phyloP scores from a whole-genome alignment of 2,113 vertebrate genomes.

The Tenrec ecaudatus region DNA sequence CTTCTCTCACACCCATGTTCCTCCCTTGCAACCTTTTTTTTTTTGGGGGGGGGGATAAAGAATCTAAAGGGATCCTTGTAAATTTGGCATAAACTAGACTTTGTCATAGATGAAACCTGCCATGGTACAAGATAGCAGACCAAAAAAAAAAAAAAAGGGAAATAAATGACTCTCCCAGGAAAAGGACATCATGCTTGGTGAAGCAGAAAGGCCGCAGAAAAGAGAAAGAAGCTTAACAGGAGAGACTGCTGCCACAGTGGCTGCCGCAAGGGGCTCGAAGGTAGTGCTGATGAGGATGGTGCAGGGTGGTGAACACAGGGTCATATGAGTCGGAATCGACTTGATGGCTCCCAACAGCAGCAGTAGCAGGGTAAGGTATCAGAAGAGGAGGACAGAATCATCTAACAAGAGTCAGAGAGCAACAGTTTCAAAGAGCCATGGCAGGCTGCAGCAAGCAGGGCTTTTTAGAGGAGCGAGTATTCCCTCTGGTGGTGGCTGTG shows the following conservation, averaged over 20 bases:
- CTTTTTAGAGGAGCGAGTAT: not conserved
- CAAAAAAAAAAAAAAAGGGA: constrained; percentile 10
- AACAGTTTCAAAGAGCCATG: constrained; percentile 33
- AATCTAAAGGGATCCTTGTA: not conserved
- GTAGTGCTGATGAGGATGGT: no score
- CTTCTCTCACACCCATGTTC: not conserved
- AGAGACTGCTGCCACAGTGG: no score
- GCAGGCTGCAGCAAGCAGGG: not conserved
- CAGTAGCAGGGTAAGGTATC: not conserved
- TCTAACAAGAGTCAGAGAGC: not conserved
- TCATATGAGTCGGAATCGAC: no score
- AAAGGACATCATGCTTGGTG: no score
- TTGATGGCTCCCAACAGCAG: no score
- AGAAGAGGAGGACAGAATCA: constrained; percentile 7
- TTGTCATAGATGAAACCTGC: not conserved
- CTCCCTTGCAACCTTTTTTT: not conserved
- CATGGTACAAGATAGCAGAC: not conserved
- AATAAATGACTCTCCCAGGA: no score
- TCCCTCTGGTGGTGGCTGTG: not conserved
- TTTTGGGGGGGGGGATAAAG: constrained; percentile 8
- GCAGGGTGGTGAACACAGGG: no score
- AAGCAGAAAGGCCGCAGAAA: no score
- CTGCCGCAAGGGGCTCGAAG: no score
- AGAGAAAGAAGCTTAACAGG: no score
- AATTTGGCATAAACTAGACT: not conserved